Evolutionary conservation across 1,140 invertebrate genomes (phyloP), one percentile per base, ranked within the genome.

Genomic region (Plectus sambesii): DNA sequence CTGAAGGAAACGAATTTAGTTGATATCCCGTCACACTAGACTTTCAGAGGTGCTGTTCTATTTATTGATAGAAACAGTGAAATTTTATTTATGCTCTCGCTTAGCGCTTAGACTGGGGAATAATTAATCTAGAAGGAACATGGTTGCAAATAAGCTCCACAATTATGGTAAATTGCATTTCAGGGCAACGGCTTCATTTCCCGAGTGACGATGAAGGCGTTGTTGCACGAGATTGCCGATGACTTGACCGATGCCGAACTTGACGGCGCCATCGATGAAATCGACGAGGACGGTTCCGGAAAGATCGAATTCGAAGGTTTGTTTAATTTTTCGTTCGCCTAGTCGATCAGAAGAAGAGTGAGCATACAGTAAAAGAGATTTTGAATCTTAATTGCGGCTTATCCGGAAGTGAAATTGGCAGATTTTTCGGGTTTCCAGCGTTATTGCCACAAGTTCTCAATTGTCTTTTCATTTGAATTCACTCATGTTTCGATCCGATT

Each of bases 121-220:
- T n/a, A n/a, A n/a, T n/a, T n/a, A n/a, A n/a, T n/a, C n/a, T n/a
- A n/a, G n/a, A n/a, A n/a, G n/a, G n/a, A n/a, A n/a, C n/a, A n/a
- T n/a, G n/a, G n/a, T n/a, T n/a, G n/a, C n/a, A n/a, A n/a, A n/a
- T n/a, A n/a, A n/a, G n/a, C n/a, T n/a, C n/a, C n/a, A n/a, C n/a
- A n/a, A n/a, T 17, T 24, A 5, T 48, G 2, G 17, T 29, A 42
- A 29, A 3, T 3, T 9, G 25, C 42, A 27, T 40, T 58, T 42
- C 33, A 67, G 49, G 64, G 64, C 20, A 69, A 69, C 48, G 64
- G 64, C 17, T 67, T 68, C 53, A 67, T 67, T 42, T 59, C 65
- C n/a, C 63, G 64, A 40, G 62, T 66, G 20, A 67, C 64, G 9
- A 55, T 67, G 17, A 67, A 67, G 49, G 64, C 59, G 5, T 55